Percentiles rank a stretch among this genome's conserved stretches.
Evolutionary conservation across 2,888 invertebrate species (phyloP).

Genomic region (Gastrophysa polygoni): DNA sequence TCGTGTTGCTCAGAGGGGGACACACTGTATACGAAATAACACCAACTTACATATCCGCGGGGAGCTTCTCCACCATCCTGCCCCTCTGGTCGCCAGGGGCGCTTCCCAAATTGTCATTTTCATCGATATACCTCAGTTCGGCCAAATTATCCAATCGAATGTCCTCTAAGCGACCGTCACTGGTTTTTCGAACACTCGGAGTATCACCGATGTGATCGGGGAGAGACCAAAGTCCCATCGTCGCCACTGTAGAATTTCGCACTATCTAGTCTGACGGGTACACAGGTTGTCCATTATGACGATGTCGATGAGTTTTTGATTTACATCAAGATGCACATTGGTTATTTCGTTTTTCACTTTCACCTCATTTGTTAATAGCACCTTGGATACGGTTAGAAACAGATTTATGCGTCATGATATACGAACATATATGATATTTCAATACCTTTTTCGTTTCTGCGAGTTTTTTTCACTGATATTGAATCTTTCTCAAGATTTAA

Average conservation of each 20-base stretch:
- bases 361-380: too few species aligned
- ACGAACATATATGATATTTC: too few species aligned
- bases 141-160: slow-evolving; percentile 21
- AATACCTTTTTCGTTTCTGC: too few species aligned
- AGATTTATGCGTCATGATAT: too few species aligned
- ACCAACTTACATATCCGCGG: slow-evolving; percentile 1
- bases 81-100: slow-evolving; percentile 4
- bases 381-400: too few species aligned
- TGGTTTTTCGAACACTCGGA: not conserved
- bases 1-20: too few species aligned
- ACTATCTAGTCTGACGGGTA: not conserved
- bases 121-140: slow-evolving; percentile 33
- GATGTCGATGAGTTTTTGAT: too few species aligned
- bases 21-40: not conserved
- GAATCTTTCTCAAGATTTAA: too few species aligned
- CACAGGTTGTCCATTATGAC: too few species aligned
- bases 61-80: not conserved
- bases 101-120: slow-evolving; percentile 27
- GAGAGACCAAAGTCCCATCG: slow-evolving; percentile 20
- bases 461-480: too few species aligned
- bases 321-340: too few species aligned
- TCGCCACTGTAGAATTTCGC: slow-evolving; percentile 4
- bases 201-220: slow-evolving; percentile 18
- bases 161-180: slow-evolving; percentile 5
- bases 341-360: too few species aligned